Conservation (phyloP, 2,113 vertebrate genomes). For the Varanus komodoensis region DNA sequence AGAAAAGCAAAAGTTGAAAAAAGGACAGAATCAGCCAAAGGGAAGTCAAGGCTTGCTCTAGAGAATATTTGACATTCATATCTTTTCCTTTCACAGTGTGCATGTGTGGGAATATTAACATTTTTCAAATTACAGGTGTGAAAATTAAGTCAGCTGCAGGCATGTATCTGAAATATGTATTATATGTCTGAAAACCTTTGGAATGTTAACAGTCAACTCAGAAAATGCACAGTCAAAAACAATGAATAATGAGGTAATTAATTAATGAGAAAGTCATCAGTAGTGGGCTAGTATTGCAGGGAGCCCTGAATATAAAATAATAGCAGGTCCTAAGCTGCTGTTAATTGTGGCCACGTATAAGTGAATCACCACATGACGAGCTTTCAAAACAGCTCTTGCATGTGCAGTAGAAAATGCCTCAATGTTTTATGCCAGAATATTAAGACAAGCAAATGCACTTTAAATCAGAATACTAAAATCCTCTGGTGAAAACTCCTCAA, state of each 20-base stretch:
- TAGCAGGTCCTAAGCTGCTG: neutral
- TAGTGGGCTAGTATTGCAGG: conserved; percentile 9
- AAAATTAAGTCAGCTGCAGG: conserved; percentile 38
- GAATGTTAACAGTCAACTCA: conserved; percentile 20
- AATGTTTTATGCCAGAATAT: neutral
- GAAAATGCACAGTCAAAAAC: conserved; percentile 7
- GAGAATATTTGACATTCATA: conserved; percentile 45
- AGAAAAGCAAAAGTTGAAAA: conserved; percentile 40
- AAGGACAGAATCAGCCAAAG: conserved; percentile 31
- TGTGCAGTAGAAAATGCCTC: neutral
- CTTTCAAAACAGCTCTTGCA: neutral
- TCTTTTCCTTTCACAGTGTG: conserved; percentile 42
- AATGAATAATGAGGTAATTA: conserved; percentile 16
- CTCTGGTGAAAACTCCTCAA: neutral
- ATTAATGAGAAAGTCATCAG: conserved; percentile 5
- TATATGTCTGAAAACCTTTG: conserved; percentile 7
- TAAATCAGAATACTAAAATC: neutral
- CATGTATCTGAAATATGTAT: conserved; percentile 25
- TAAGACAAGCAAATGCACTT: conserved; percentile 9
- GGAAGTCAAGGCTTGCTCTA: conserved; percentile 33
- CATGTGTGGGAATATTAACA: neutral
- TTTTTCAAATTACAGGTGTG: conserved; percentile 41
- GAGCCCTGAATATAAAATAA: conserved; percentile 2
- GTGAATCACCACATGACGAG: conserved; percentile 23
- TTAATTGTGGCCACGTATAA: neutral